A percentile compares a stretch with the other conserved stretches of the same genome.
phyloP scores from a whole-genome alignment of 2,797 vertebrate genomes.

The Nyctalus aviator region DNA sequence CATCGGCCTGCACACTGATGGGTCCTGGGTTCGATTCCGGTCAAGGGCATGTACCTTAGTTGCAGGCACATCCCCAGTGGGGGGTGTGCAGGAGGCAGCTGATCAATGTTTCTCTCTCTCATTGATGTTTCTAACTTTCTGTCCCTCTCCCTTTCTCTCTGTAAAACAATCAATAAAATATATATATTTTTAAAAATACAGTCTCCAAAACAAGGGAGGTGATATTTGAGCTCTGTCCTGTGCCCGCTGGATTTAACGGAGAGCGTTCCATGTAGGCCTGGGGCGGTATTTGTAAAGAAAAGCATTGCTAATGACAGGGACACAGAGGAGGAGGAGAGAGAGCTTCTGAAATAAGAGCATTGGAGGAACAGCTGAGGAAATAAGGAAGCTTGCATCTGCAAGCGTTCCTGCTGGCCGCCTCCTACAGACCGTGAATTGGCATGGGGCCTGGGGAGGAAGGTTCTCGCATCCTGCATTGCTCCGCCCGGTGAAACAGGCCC shows the following conservation, averaged over 20 bases:
- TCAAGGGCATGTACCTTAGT: too few relatives aligned
- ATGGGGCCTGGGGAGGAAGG: background rate
- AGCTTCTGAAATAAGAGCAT: slow-evolving; percentile 19
- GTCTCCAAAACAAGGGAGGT: background rate
- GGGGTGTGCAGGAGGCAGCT: too few relatives aligned
- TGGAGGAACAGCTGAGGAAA: background rate
- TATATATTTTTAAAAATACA: background rate
- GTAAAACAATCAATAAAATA: too few relatives aligned
- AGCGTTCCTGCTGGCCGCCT: background rate
- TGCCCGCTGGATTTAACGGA: background rate
- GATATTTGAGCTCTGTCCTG: background rate
- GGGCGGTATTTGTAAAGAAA: background rate
- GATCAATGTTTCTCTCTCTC: too few relatives aligned
- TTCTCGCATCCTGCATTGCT: background rate
- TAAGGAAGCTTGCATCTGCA: background rate
- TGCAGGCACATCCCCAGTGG: too few relatives aligned
- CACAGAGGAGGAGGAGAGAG: background rate
- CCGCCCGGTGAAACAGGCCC: background rate
- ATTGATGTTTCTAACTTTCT: too few relatives aligned
- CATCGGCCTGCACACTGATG: too few relatives aligned
- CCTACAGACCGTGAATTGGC: background rate
- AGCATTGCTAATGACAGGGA: background rate
- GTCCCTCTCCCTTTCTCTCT: too few relatives aligned
- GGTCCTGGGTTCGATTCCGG: too few relatives aligned
- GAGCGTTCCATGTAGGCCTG: background rate